phyloP scores from a whole-genome alignment of 2,888 invertebrate genomes.

The Nemotelus nigrinus region DNA sequence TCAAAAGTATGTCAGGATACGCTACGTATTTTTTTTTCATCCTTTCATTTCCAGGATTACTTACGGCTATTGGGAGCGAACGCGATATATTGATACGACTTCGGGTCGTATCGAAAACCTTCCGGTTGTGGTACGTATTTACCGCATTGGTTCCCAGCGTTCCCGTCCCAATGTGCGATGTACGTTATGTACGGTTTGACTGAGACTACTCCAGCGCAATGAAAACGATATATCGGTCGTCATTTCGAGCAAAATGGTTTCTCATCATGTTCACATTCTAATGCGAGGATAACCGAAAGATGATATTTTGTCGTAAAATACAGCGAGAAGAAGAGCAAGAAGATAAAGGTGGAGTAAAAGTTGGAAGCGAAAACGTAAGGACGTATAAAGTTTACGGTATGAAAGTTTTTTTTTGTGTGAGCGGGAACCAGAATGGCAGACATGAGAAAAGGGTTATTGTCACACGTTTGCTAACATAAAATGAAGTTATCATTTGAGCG shows the following conservation, averaged over 20 bases:
- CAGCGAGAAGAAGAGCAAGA: background rate
- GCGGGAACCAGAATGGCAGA: background rate
- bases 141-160: background rate
- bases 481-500: background rate
- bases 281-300: background rate
- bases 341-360: background rate
- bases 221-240: background rate
- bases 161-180: background rate
- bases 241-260: background rate
- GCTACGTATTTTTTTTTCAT: background rate
- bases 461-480: background rate
- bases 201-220: background rate
- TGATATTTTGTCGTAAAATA: background rate
- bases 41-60: conserved; percentile 22
- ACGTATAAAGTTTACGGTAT: background rate
- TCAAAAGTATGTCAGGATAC: conserved; percentile 37
- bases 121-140: no score
- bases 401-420: background rate
- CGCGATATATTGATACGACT: background rate
- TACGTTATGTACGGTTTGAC: background rate
- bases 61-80: background rate
- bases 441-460: background rate
- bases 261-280: background rate
- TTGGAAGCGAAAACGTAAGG: no score
- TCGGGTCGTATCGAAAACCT: background rate